Percentiles rank a stretch among this genome's conserved stretches.
These are phyloP conservation scores for Allophyes oxyacanthae DNA, from an alignment of 2,888 invertebrate genomes.

Conservation along the genomic window DNA sequence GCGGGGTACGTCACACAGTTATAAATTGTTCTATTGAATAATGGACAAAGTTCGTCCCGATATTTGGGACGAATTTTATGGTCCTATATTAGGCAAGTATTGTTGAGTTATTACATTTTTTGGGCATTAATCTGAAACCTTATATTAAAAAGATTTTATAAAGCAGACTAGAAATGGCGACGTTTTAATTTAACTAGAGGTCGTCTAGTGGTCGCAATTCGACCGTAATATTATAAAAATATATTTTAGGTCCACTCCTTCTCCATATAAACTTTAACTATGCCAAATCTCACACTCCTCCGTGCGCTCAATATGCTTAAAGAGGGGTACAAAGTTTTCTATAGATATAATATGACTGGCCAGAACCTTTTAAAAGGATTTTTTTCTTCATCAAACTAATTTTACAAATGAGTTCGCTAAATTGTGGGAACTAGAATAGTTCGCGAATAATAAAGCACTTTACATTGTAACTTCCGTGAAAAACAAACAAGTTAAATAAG, in stretches of 20 bases:
- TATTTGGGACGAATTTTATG: conserved; percentile 37
- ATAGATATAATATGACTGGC: no score
- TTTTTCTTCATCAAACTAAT: background rate
- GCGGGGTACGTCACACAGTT: conserved; percentile 25
- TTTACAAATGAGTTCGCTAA: conserved; percentile 2
- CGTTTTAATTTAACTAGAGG: no score
- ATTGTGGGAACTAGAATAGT: background rate
- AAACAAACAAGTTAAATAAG: conserved; percentile 18
- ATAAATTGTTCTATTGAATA: conserved; percentile 45
- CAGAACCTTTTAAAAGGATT: no score
- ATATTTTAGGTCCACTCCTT: no score
- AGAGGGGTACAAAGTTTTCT: no score
- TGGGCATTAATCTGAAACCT: conserved; percentile 1
- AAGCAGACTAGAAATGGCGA: no score
- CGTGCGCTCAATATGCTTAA: no score
- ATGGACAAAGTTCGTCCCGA: conserved; percentile 48
- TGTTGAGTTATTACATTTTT: conserved; percentile 27
- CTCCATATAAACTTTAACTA: no score
- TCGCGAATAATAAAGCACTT: conserved; percentile 3
- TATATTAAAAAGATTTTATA: background rate
- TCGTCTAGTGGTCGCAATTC: no score
- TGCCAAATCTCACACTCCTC: no score
- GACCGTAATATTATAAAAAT: no score
- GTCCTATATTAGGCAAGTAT: conserved; percentile 16
- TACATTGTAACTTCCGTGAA: background rate